Percentiles rank a stretch among this genome's conserved stretches.
These are phyloP conservation scores for Rhaphigaster nebulosa DNA, from an alignment of 2,888 invertebrate species.

Conservation along the genomic window DNA sequence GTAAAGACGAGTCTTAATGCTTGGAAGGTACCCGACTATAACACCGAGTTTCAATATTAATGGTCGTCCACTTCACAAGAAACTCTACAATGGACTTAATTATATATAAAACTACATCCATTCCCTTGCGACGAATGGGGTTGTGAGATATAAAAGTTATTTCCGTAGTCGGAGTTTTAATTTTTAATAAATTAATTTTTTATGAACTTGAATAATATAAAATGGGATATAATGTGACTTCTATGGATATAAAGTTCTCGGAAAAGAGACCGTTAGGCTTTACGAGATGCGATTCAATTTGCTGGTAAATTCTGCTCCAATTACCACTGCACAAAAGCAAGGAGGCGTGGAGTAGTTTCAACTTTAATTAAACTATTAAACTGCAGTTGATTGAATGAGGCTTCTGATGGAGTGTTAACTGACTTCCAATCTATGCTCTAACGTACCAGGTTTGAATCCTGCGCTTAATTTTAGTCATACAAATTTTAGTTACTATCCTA, in stretches of 20 bases:
- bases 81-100: no score
- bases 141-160: no score
- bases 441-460: not conserved
- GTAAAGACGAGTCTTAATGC: no score
- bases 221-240: not conserved
- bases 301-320: not conserved
- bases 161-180: no score
- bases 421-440: not conserved
- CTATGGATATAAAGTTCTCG: not conserved
- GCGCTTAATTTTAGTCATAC: not conserved
- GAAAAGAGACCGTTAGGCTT: not conserved
- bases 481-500: not conserved
- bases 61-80: no score
- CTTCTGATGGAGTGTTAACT: not conserved
- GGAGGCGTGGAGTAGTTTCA: not conserved
- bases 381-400: not conserved
- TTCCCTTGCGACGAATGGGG: no score
- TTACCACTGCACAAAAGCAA: not conserved
- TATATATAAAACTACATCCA: no score
- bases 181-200: no score
- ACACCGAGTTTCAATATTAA: no score
- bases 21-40: no score
- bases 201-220: no score
- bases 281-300: not conserved
- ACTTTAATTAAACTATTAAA: conserved; percentile 23